A percentile compares a stretch with the other conserved stretches of the same genome.
phyloP scores from a whole-genome alignment of 1,140 invertebrate species.

The Anastatus disparis region DNA sequence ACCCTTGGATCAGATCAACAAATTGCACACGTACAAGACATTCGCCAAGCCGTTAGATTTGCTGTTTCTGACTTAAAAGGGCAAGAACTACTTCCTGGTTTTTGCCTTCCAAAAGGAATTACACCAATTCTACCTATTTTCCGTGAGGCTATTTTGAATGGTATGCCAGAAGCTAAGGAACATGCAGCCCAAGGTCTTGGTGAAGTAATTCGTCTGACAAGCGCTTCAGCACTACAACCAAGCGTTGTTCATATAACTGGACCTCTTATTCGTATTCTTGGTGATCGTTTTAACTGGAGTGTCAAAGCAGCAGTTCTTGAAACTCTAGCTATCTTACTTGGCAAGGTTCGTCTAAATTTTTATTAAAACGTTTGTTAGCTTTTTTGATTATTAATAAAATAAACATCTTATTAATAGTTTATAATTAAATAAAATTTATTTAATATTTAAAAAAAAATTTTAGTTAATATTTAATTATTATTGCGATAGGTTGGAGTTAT shows the following conservation, averaged over 20 bases:
- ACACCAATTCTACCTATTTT: conserved; percentile 93
- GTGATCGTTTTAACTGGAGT: conserved; percentile 91
- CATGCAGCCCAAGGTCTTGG: conserved; percentile 92
- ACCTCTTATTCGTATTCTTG: conserved; percentile 95
- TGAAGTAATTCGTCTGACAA: conserved; percentile 90
- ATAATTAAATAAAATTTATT: background rate
- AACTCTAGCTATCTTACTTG: conserved; percentile 89
- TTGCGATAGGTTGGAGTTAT: conserved; percentile 81
- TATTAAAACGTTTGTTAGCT: too few species aligned
- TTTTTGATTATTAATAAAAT: too few species aligned
- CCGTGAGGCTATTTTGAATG: conserved; percentile 95
- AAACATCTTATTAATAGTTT: background rate
- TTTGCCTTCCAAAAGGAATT: conserved; percentile 95
- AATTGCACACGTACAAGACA: conserved; percentile 85
- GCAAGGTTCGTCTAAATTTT: conserved; percentile 73
- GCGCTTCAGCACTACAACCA: conserved; percentile 86
- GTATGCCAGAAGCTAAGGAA: conserved; percentile 94
- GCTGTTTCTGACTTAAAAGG: conserved; percentile 88
- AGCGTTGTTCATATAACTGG: conserved; percentile 97
- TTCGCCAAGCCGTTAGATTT: conserved; percentile 90
- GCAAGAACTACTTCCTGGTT: conserved; percentile 86
- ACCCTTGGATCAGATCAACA: conserved; percentile 84
- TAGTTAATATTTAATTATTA: background rate
- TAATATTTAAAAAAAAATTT: too few species aligned
- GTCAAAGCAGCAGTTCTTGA: conserved; percentile 97